These are phyloP conservation scores for Villa cingulata DNA, from an alignment of 2,888 invertebrate genomes.

Conservation along the genomic window DNA sequence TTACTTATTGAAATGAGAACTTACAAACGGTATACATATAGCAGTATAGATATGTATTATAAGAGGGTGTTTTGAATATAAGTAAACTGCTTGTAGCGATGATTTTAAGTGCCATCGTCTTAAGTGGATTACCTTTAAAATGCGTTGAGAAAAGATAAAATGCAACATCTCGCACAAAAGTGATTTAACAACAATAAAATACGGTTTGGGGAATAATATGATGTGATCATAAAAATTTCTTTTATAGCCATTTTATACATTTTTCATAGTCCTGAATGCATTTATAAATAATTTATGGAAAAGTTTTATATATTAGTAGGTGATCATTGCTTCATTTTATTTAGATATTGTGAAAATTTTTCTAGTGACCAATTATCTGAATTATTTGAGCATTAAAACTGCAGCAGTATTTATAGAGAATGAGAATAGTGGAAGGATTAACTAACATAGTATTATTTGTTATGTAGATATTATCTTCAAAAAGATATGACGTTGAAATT, in stretches of 20 bases:
- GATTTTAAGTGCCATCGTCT: slow-evolving; percentile 36
- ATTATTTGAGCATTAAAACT: no score
- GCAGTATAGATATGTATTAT: no score
- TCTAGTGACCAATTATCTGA: no score
- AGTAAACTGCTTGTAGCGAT: slow-evolving; percentile 36
- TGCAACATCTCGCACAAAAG: background rate
- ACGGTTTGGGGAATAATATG: background rate
- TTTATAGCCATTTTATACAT: background rate
- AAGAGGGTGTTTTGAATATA: slow-evolving; percentile 36
- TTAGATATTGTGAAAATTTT: no score
- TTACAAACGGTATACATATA: slow-evolving; percentile 23
- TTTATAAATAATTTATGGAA: background rate
- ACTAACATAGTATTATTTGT: no score
- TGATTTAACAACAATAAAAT: background rate
- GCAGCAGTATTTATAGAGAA: no score
- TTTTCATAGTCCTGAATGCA: background rate
- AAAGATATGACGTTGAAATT: no score
- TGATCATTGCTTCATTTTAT: no score
- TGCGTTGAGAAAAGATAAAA: background rate
- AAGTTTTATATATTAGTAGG: no score
- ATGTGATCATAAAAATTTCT: background rate
- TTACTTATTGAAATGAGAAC: background rate
- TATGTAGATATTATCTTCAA: no score
- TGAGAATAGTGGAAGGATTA: no score
- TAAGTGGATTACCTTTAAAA: slow-evolving; percentile 36